Evolutionary conservation across 2,888 invertebrate species (phyloP).

Genomic region (Clepsis dumicolana): DNA sequence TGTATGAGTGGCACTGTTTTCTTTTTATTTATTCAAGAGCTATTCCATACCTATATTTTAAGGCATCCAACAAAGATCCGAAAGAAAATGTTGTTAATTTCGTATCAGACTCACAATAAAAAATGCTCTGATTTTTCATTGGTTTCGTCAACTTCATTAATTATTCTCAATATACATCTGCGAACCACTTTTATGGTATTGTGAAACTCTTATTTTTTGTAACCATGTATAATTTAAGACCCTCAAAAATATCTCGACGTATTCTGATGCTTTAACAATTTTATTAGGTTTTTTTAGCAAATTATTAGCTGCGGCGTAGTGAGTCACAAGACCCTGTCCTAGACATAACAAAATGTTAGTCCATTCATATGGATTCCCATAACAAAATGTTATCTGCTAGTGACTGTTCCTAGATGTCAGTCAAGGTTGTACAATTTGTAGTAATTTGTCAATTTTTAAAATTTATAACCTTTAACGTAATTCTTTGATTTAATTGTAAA

Average conservation of each 20-base stretch:
- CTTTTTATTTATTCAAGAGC: not conserved
- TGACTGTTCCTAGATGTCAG: too few relatives aligned
- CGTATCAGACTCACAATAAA: not conserved
- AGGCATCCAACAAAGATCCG: not conserved
- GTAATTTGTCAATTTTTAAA: too few relatives aligned
- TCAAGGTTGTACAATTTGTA: too few relatives aligned
- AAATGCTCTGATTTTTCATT: not conserved
- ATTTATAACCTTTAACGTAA: too few relatives aligned
- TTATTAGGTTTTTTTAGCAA: not conserved
- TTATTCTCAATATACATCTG: not conserved
- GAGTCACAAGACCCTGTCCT: too few relatives aligned
- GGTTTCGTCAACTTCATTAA: not conserved
- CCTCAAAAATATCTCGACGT: not conserved
- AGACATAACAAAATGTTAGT: too few relatives aligned
- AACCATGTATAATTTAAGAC: not conserved
- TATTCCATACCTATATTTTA: not conserved
- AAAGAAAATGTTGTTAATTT: not conserved
- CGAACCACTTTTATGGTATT: not conserved
- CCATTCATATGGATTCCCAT: too few relatives aligned
- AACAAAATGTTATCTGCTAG: too few relatives aligned
- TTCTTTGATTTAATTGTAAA: too few relatives aligned
- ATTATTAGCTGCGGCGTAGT: too few relatives aligned
- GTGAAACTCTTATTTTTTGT: not conserved
- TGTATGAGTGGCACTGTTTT: too few relatives aligned
- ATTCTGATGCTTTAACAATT: not conserved